These are phyloP conservation scores for Trileptium ribeirensis DNA, from an alignment of 2,888 invertebrate species.

Conservation along the genomic window DNA sequence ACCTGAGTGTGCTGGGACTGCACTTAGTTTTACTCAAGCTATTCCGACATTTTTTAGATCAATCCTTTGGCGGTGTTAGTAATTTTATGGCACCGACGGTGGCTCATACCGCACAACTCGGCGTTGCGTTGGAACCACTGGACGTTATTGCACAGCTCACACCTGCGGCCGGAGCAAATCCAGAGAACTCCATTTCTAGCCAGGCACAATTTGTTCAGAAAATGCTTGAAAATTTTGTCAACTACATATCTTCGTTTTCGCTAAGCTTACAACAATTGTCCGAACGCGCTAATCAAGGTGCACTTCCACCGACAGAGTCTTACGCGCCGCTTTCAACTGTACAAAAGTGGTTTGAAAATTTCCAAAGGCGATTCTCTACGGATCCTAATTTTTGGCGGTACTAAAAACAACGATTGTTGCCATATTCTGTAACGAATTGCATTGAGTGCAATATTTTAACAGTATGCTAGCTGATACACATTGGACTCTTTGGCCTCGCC, in stretches of 20 bases:
- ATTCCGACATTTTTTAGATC: neutral
- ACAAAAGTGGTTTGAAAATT: conserved; percentile 87
- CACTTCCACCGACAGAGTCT: conserved; percentile 67
- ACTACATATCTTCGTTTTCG: conserved; percentile 83
- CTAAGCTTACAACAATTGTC: conserved; percentile 56
- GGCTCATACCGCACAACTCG: conserved; percentile 82
- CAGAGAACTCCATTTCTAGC: conserved; percentile 48
- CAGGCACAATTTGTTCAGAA: conserved; percentile 64
- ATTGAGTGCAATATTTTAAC: too few relatives aligned
- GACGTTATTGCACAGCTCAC: conserved; percentile 57
- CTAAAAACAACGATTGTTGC: too few relatives aligned
- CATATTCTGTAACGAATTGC: too few relatives aligned
- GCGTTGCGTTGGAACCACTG: conserved; percentile 77
- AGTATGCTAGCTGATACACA: too few relatives aligned
- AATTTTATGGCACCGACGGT: conserved; percentile 11
- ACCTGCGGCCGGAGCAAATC: conserved; percentile 51
- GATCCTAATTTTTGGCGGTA: conserved; percentile 96
- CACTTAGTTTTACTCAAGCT: neutral
- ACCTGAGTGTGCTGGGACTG: neutral
- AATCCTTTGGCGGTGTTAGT: neutral
- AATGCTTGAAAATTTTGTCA: conserved; percentile 85
- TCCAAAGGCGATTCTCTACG: conserved; percentile 73
- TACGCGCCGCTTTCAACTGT: conserved; percentile 79
- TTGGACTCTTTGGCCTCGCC: too few relatives aligned
- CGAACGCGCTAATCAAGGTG: conserved; percentile 58